Percentiles rank a stretch among this genome's conserved stretches.
phyloP scores from a whole-genome alignment of 2,797 vertebrate species.

The Dryobates pubescens region DNA sequence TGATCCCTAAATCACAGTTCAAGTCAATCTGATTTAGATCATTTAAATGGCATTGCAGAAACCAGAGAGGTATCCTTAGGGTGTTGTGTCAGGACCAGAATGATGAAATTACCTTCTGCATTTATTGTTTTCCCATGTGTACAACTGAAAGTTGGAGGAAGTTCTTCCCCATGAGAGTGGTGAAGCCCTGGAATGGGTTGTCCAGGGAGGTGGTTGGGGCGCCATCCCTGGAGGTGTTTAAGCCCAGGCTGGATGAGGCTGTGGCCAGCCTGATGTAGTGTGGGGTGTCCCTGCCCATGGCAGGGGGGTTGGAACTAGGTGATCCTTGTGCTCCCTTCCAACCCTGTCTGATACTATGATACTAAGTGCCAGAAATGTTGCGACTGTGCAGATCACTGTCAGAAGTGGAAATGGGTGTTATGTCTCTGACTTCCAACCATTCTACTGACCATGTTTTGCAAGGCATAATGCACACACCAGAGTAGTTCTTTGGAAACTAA shows the following conservation, averaged over 20 bases:
- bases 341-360: no score
- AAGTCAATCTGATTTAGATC: not conserved
- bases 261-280: no score
- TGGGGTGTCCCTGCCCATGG: no score
- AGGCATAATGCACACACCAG: not conserved
- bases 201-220: no score
- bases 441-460: not conserved
- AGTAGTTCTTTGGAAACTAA: not conserved
- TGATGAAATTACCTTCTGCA: not conserved
- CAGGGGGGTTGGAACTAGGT: no score
- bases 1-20: not conserved
- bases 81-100: not conserved
- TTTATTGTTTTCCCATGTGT: not conserved
- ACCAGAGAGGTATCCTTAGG: not conserved
- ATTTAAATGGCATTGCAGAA: not conserved
- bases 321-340: no score
- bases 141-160: not conserved
- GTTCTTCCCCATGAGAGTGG: no score
- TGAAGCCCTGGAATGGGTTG: no score
- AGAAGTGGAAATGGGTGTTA: not conserved
- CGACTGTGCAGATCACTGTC: rapidly evolving
- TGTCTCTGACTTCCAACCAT: not conserved
- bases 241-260: no score
- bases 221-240: no score
- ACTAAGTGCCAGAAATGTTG: not conserved